Evolutionary conservation across 2,113 vertebrate genomes (phyloP).

Genomic region (Benitochromis conjunctus): DNA sequence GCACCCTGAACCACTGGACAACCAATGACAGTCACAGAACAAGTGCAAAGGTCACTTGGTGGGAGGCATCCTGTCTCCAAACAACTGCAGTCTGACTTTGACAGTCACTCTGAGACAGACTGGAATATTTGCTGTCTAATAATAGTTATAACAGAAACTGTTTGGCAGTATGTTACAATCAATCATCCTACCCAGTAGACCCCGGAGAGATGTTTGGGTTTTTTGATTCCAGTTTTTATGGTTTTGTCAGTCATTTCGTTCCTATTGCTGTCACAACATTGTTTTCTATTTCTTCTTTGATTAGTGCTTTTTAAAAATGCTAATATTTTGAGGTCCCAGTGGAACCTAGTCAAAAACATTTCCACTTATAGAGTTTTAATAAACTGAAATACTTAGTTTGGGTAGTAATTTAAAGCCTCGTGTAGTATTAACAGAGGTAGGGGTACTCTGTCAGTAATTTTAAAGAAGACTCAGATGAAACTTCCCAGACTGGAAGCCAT

Average conservation of each 20-base stretch:
- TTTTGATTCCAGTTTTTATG: not conserved
- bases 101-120: not conserved
- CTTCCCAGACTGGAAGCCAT: not conserved
- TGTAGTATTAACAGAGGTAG: not conserved
- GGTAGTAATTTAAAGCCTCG: not conserved
- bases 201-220: fast-evolving
- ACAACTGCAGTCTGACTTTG: not conserved
- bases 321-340: not conserved
- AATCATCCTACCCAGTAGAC: not conserved
- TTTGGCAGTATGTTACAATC: not conserved
- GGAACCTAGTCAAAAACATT: not conserved
- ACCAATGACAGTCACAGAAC: not conserved
- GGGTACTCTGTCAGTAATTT: not conserved
- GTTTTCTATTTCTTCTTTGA: not conserved
- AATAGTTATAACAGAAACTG: not conserved
- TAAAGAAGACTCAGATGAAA: not conserved
- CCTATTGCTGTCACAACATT: not conserved
- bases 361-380: not conserved
- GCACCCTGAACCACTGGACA: not conserved
- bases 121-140: not conserved
- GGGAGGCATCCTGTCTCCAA: not conserved
- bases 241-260: not conserved
- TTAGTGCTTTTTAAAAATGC: not conserved
- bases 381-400: not conserved
- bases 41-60: not conserved